These are phyloP conservation scores for Eidolon helvum DNA, from an alignment of 2,113 vertebrate genomes.

Conservation along the genomic window DNA sequence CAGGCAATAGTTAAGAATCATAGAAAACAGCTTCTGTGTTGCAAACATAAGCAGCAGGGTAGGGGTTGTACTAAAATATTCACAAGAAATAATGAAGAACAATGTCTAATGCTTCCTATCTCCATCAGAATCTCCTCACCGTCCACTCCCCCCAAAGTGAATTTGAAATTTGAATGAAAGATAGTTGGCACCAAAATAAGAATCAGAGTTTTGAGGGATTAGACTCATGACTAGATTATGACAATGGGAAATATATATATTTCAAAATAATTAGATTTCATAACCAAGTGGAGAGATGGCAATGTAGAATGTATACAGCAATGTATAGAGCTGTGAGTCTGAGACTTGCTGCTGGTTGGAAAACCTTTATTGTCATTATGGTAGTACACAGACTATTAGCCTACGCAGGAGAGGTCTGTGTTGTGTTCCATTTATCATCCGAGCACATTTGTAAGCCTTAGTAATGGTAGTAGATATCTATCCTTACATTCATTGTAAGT, in stretches of 20 bases:
- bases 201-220: neutral
- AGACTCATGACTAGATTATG: neutral
- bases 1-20: neutral
- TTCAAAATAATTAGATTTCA: neutral
- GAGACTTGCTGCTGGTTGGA: neutral
- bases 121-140: neutral
- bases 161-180: constrained; percentile 22
- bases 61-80: neutral
- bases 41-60: neutral
- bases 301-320: neutral
- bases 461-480: neutral
- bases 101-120: neutral
- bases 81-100: neutral
- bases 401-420: neutral
- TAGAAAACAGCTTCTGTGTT: neutral
- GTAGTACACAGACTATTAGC: neutral
- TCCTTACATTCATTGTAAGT: neutral
- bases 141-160: neutral
- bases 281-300: neutral
- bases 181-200: neutral
- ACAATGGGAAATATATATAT: neutral
- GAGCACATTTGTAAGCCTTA: neutral
- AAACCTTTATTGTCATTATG: neutral
- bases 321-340: neutral
- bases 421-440: neutral